Percentiles rank a stretch among this genome's conserved stretches.
Evolutionary conservation across 2,888 invertebrate species (phyloP).

Genomic region (Resseliella maxima): DNA sequence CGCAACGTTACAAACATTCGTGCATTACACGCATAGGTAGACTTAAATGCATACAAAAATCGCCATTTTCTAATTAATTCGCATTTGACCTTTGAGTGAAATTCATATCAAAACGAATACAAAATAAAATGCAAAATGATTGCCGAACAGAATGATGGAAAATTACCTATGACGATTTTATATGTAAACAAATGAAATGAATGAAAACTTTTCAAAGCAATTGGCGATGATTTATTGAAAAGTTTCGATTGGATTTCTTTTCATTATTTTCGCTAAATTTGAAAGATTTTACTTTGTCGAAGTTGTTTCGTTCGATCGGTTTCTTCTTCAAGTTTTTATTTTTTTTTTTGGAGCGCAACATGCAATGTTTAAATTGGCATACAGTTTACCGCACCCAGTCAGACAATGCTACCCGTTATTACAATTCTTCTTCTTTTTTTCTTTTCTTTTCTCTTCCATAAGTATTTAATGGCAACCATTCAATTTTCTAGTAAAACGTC

Average conservation of each 20-base stretch:
- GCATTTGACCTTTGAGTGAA: slow-evolving; percentile 38
- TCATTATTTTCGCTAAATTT: neutral
- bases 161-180: neutral
- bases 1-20: neutral
- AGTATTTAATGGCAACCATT: neutral
- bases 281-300: neutral
- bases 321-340: too few species aligned
- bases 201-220: neutral
- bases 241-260: too few species aligned
- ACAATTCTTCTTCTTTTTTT: too few species aligned
- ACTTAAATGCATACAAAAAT: neutral
- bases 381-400: neutral
- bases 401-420: neutral
- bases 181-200: neutral
- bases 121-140: neutral
- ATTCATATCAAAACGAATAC: neutral
- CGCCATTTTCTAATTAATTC: slow-evolving; percentile 44
- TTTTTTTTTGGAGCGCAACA: neutral
- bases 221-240: neutral
- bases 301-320: neutral
- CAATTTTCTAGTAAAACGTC: neutral
- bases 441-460: neutral
- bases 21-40: neutral
- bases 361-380: slow-evolving; percentile 1
- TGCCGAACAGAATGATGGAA: too few species aligned